These are phyloP conservation scores for Automeris io DNA, from an alignment of 2,888 invertebrate genomes.

Conservation along the genomic window DNA sequence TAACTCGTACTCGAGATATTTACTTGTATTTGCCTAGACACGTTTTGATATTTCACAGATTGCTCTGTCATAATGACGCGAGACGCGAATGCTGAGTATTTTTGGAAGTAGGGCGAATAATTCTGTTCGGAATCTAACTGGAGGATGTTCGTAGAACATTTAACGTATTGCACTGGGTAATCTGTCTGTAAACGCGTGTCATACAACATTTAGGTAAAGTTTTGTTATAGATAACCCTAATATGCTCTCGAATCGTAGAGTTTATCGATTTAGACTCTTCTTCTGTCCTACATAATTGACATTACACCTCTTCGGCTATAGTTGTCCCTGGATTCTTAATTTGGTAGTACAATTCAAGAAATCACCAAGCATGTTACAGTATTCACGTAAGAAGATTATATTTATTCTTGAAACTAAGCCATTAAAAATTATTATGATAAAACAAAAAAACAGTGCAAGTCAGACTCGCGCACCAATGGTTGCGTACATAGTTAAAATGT, in stretches of 20 bases:
- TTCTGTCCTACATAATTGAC: not conserved
- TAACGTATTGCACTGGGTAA: not conserved
- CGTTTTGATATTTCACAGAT: conserved; percentile 33
- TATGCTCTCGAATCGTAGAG: not conserved
- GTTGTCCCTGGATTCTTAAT: not conserved
- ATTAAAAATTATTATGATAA: too few relatives aligned
- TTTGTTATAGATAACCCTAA: not conserved
- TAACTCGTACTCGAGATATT: not conserved
- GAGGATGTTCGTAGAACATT: not conserved
- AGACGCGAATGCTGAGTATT: conserved; percentile 27
- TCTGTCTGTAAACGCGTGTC: not conserved
- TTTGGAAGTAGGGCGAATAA: conserved; percentile 37
- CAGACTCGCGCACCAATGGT: too few relatives aligned
- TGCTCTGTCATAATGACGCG: conserved; percentile 27
- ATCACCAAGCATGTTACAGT: too few relatives aligned
- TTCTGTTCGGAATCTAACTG: conserved; percentile 29
- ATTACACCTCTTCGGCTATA: not conserved
- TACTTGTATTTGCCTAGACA: conserved; percentile 11
- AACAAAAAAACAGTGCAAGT: too few relatives aligned
- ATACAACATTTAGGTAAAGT: not conserved
- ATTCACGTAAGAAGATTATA: too few relatives aligned
- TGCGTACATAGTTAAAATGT: too few relatives aligned
- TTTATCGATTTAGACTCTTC: not conserved
- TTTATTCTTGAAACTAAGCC: too few relatives aligned
- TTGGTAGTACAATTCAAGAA: too few relatives aligned